A percentile compares a stretch with the other conserved stretches of the same genome.
Evolutionary conservation across 2,888 invertebrate genomes (phyloP).

Genomic region (Suillia variegata): DNA sequence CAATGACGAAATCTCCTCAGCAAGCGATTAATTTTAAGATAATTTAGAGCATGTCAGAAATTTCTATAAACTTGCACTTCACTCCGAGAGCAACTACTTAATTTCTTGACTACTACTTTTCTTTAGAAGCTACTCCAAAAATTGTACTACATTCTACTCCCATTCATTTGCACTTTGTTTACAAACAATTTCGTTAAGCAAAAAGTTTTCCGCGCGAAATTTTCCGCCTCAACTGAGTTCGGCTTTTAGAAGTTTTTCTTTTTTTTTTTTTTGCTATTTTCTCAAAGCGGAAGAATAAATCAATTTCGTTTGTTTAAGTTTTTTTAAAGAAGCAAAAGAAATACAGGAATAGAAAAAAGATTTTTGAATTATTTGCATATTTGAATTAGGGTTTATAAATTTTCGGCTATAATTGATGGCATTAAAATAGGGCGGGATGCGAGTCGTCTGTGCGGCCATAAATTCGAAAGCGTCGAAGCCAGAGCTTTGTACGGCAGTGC

Average conservation of each 20-base stretch:
- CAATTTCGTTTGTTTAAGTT: background rate
- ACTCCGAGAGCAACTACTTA: no score
- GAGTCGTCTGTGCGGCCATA: no score
- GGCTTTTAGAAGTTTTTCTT: background rate
- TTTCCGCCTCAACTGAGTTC: background rate
- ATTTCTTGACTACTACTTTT: no score
- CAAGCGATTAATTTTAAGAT: no score
- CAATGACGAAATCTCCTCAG: no score
- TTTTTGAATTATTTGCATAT: background rate
- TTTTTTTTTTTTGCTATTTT: background rate
- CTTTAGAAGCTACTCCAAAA: background rate
- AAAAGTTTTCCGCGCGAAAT: background rate
- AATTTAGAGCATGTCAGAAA: no score
- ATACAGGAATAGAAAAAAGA: background rate
- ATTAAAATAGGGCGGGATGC: background rate
- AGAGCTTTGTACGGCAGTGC: no score
- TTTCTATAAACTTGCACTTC: no score
- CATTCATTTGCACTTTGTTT: background rate
- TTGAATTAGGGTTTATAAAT: background rate
- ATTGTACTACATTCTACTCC: background rate
- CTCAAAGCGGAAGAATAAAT: background rate
- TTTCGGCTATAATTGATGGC: background rate
- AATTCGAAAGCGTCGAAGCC: no score
- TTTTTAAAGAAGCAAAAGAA: background rate
- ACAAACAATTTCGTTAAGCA: background rate